Percentiles rank a stretch among this genome's conserved stretches.
Evolutionary conservation across 2,113 vertebrate species (phyloP).

Genomic region (Seriola aureovittata): DNA sequence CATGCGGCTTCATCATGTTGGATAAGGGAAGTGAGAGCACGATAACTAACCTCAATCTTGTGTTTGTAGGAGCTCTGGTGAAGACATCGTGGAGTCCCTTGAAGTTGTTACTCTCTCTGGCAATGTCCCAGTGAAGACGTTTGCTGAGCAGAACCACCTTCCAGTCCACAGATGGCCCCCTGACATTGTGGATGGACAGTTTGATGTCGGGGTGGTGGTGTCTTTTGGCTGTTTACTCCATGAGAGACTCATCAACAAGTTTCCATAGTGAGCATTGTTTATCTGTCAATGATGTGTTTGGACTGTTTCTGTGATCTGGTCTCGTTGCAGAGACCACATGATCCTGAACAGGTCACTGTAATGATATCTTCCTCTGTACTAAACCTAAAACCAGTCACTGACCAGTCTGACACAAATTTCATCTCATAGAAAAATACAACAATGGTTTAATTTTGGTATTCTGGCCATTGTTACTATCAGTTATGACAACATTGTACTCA

Average conservation of each 20-base stretch:
- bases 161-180: conserved; percentile 89
- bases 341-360: background rate
- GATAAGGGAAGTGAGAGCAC: background rate
- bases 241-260: conserved; percentile 91
- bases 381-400: background rate
- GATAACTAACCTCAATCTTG: background rate
- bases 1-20: background rate
- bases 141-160: conserved; percentile 86
- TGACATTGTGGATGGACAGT: conserved; percentile 77
- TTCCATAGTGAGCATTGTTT: conserved; percentile 89
- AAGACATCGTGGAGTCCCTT: conserved; percentile 83
- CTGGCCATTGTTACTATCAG: too few relatives aligned
- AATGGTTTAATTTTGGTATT: too few relatives aligned
- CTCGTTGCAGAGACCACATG: background rate
- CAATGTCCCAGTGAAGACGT: conserved; percentile 87
- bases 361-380: background rate
- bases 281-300: background rate
- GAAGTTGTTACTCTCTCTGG: conserved; percentile 90
- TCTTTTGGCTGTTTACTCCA: conserved; percentile 93
- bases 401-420: too few relatives aligned
- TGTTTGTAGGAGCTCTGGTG: conserved; percentile 69
- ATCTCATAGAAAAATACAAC: too few relatives aligned
- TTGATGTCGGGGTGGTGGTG: conserved; percentile 95
- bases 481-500: too few relatives aligned
- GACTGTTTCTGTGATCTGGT: background rate